These are phyloP conservation scores for Brienomyrus longianalis DNA, from an alignment of 2,113 vertebrate genomes.

Conservation along the genomic window DNA sequence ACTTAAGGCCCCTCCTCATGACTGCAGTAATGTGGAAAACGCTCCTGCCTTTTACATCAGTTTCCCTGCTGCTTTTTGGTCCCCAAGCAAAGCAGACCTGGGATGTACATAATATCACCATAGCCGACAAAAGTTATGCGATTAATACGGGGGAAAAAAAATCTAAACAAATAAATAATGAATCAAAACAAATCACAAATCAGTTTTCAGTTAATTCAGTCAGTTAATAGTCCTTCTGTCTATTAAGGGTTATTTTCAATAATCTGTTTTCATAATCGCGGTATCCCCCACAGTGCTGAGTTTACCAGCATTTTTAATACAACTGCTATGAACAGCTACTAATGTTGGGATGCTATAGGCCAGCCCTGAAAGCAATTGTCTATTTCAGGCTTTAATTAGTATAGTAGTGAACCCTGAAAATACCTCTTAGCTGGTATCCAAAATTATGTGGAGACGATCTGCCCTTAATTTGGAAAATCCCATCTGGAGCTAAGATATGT, in stretches of 20 bases:
- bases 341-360: background rate
- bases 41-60: slow-evolving; percentile 34
- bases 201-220: background rate
- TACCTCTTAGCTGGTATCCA: background rate
- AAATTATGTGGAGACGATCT: background rate
- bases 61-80: slow-evolving; percentile 3
- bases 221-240: background rate
- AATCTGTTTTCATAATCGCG: background rate
- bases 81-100: slow-evolving; percentile 19
- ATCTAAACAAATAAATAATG: background rate
- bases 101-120: background rate
- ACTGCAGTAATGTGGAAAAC: slow-evolving; percentile 66
- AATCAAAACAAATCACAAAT: background rate
- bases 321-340: background rate
- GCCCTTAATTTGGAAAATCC: background rate
- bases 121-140: background rate
- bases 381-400: background rate
- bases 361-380: background rate
- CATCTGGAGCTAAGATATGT: background rate
- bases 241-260: too few species aligned
- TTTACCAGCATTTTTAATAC: background rate
- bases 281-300: background rate
- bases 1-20: slow-evolving; percentile 63
- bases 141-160: background rate
- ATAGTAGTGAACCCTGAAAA: background rate